Conservation (phyloP, 2,888 invertebrate species). For the Schizaphis graminum region DNA sequence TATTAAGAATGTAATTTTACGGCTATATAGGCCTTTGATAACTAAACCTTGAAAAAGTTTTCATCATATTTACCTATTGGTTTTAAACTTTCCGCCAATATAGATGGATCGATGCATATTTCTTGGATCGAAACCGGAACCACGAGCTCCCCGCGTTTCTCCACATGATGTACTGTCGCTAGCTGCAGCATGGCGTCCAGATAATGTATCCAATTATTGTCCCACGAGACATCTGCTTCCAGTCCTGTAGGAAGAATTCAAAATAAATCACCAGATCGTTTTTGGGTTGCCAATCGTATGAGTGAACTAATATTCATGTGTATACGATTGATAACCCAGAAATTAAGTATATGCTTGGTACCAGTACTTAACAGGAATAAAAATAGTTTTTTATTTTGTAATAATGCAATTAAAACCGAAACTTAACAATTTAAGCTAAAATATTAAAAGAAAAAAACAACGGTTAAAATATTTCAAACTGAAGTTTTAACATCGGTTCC, state of each 20-base stretch:
- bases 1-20: neutral
- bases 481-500: neutral
- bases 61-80: neutral
- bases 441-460: neutral
- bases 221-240: neutral
- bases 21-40: neutral
- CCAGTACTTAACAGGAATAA: no score
- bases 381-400: neutral
- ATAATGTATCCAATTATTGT: conserved; percentile 47
- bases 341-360: no score
- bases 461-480: neutral
- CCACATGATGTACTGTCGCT: neutral
- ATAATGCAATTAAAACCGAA: neutral
- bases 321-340: neutral
- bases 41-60: neutral
- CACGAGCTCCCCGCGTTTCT: conserved; percentile 21
- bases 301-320: neutral
- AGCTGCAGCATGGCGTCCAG: conserved; percentile 46
- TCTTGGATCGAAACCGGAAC: conserved; percentile 18
- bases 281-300: neutral
- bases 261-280: neutral
- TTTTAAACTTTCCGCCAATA: neutral
- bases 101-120: neutral
- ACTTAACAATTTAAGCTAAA: neutral
- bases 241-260: neutral